Evolutionary conservation across 2,797 vertebrate species (phyloP), one percentile per base, ranked within the genome.

Genomic region (Epinephelus malabaricus): DNA sequence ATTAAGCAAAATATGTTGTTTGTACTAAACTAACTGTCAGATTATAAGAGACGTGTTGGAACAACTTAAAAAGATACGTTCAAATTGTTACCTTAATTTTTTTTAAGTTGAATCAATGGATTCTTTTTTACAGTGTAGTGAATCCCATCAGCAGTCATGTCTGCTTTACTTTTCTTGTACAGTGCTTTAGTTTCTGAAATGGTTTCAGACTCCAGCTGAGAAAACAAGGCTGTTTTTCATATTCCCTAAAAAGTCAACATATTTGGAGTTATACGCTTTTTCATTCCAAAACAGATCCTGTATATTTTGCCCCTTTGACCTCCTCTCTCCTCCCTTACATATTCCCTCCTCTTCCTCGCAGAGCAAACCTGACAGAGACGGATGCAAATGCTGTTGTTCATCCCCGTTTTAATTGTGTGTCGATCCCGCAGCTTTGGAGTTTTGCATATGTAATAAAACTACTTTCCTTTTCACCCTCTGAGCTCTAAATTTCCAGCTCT

Each of bases 401-500:
- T 72, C 68, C 45, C 6, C 0, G 10, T 66, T 86, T 78, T 83
- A 82, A 83, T 82, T 82, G 79, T 30, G 69, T 45, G 55, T 75
- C 66, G 25, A 64, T 85, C 54, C 55, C 6, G 68, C 76, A 60
- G 79, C 73, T 78, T 70, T 68, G 69, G 40, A 64, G 50, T 74
- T 71, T 84, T 79, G 69, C 54, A 64, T 83, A 49, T 79, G 47
- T 75, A 79, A 86, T 85, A 81, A 85, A 87, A 72, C 47, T 21
- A 43, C 67, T 84, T 73, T 85, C 75, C 61, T 64, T 58, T 50
- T 59, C 68, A 23, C 34, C 76, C 78, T 83, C 68, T 27, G 59
- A 78, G 72, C 75, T 78, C 62, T 53, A 71, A 59, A 69, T 84
- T 84, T 87, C 15, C 1, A 81, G 73, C 81, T 85, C 88, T 86